phyloP scores from a whole-genome alignment of 2,113 vertebrate species.

The Nycticryphes semicollaris region DNA sequence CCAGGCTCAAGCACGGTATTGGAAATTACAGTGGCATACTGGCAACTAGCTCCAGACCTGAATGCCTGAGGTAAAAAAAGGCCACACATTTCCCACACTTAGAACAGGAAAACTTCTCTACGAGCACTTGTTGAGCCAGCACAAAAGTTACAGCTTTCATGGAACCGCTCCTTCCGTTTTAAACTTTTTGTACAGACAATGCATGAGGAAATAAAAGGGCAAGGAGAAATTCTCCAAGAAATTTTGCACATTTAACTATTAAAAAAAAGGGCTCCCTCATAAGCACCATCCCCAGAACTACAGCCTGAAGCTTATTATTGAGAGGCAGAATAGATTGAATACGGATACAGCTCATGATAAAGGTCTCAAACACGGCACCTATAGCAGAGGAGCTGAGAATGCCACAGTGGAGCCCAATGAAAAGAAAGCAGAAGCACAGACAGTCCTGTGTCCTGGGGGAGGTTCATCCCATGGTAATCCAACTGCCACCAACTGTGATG shows the following conservation, averaged over 20 bases:
- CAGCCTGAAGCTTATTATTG: not conserved
- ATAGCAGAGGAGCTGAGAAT: not conserved
- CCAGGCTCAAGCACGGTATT: not conserved
- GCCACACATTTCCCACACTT: not conserved
- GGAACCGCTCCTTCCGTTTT: not conserved
- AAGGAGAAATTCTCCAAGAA: not conserved
- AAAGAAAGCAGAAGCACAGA: not conserved
- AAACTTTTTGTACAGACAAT: not conserved
- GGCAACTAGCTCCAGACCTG: not conserved
- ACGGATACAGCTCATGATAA: not conserved
- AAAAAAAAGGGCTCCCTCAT: not conserved
- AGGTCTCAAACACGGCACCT: not conserved
- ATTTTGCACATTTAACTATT: not conserved
- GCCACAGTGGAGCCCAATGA: not conserved
- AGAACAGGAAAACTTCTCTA: not conserved
- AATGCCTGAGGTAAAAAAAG: not conserved
- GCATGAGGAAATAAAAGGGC: too few relatives aligned
- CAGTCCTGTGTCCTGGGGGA: not conserved
- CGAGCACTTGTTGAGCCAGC: not conserved
- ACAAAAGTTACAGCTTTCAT: not conserved
- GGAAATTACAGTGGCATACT: not conserved
- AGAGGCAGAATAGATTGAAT: not conserved
- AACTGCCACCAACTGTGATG: not conserved
- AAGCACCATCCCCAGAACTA: not conserved
- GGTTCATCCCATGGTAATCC: not conserved